Evolutionary conservation across 2,888 invertebrate genomes (phyloP), one percentile per base, ranked within the genome.

Genomic region (Seira musarum): DNA sequence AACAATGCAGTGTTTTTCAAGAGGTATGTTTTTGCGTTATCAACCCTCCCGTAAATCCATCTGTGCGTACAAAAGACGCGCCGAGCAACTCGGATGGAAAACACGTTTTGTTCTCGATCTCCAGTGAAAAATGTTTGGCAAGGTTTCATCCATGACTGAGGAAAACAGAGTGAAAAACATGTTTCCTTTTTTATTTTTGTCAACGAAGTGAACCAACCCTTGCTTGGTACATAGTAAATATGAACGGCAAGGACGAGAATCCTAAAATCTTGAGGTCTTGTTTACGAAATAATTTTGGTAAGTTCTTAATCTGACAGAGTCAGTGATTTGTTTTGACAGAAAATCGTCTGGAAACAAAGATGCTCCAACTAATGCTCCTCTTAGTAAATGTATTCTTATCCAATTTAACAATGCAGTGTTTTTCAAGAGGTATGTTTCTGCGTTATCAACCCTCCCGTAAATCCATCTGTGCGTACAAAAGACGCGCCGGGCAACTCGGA

Each of bases 101-200:
- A 57, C 57, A 57, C 57, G 57, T 57, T 57, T 57, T 57, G 57
- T 57, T 57, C 57, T n/a, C 40, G 6, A 13, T 8, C 57, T 57
- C 13, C 5, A 40, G 57, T 57, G 57, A 57, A 17, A 17, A 8
- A 8, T n/a, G 57, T 57, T 57, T 57, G 57, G 57, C 57, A 57
- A 57, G 57, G 5, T n/a, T 57, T 57, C 57, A 8, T 57, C 57
- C 57, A n/a, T 57, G 8, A 17, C 10, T n/a, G 10, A 57, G 57
- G 17, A 57, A 57, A 57, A 57, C 57, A 57, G 40, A 57, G 57
- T 57, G 57, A 5, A 57, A 57, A 57, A 57, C 57, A 57, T 57
- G 57, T 57, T 57, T 57, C 57, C 57, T 57, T 57, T 57, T 57
- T 57, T 8, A 17, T 8, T n/a, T 57, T n/a, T 57, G 57, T 57